These are phyloP conservation scores for Trissolcus basalis DNA, from an alignment of 1,140 invertebrate genomes.

Conservation along the genomic window DNA sequence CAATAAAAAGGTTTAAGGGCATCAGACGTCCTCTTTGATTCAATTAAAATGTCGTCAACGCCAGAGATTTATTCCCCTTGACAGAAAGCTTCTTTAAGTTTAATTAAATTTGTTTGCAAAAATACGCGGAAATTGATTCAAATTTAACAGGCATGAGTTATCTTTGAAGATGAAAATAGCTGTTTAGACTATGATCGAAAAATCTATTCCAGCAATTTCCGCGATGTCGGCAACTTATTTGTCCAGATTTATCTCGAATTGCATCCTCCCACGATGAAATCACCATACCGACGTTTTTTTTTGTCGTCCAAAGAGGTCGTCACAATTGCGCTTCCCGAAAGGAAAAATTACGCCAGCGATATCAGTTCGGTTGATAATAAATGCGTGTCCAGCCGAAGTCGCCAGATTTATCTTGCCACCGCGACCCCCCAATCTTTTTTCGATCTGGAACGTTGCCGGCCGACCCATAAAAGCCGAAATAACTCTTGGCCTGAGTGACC, in stretches of 20 bases:
- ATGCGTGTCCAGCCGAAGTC: constrained; percentile 50
- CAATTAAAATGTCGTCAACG: too few relatives aligned
- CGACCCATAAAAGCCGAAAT: constrained; percentile 65
- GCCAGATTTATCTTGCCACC: constrained; percentile 49
- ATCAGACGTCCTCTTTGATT: too few relatives aligned
- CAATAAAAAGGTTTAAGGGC: constrained; percentile 1
- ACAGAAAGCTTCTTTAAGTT: too few relatives aligned
- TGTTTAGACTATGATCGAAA: background rate
- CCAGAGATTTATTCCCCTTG: too few relatives aligned
- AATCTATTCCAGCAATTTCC: constrained; percentile 6
- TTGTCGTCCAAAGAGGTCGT: background rate
- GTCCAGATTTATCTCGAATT: constrained; percentile 34
- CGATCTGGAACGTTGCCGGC: constrained; percentile 64
- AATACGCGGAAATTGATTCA: too few relatives aligned
- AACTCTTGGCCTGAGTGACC: constrained; percentile 59
- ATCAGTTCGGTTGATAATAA: constrained; percentile 49
- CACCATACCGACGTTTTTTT: constrained; percentile 41
- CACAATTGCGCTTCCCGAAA: constrained; percentile 16
- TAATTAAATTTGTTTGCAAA: too few relatives aligned
- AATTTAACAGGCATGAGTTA: too few relatives aligned
- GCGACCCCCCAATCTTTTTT: constrained; percentile 44
- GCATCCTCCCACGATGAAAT: constrained; percentile 25
- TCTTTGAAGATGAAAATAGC: too few relatives aligned
- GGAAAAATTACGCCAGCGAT: constrained; percentile 48
- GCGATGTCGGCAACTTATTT: constrained; percentile 26